Percentiles rank a stretch among this genome's conserved stretches.
These are phyloP conservation scores for Melolontha melolontha DNA, from an alignment of 2,888 invertebrate species.

Conservation along the genomic window DNA sequence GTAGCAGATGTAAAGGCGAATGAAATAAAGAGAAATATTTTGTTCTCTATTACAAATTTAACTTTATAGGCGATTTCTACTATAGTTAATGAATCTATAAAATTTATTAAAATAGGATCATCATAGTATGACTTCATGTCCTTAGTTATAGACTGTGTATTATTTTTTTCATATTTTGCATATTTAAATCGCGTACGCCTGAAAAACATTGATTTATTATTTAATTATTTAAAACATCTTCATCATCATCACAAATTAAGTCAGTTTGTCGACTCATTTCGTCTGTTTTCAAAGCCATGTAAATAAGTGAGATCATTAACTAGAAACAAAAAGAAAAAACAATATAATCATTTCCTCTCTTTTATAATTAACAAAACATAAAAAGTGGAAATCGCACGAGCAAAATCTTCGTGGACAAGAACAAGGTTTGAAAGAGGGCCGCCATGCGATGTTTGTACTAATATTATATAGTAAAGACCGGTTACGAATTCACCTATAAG, in stretches of 20 bases:
- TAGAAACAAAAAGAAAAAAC: conserved; percentile 13
- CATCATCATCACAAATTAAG: conserved; percentile 21
- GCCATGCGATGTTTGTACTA: neutral
- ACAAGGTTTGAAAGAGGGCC: conserved; percentile 7
- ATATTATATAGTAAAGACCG: conserved; percentile 32
- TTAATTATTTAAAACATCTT: conserved; percentile 16
- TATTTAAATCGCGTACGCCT: too few species aligned
- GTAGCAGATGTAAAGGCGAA: too few species aligned
- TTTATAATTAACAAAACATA: conserved; percentile 19
- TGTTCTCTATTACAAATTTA: too few species aligned
- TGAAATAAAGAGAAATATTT: too few species aligned
- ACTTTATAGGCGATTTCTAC: too few species aligned
- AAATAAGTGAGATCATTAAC: neutral
- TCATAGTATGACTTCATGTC: too few species aligned
- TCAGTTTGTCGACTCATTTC: neutral
- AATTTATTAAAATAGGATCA: too few species aligned
- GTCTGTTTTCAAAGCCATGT: neutral
- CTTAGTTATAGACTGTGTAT: too few species aligned
- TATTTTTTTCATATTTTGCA: too few species aligned
- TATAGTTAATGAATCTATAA: too few species aligned
- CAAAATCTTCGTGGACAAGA: conserved; percentile 10
- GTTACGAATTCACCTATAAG: conserved; percentile 41
- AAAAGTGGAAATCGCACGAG: conserved; percentile 25
- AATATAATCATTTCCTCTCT: conserved; percentile 33
- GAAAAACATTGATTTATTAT: too few species aligned